Conservation (phyloP, 2,113 vertebrate genomes). For the Salvator merianae region DNA sequence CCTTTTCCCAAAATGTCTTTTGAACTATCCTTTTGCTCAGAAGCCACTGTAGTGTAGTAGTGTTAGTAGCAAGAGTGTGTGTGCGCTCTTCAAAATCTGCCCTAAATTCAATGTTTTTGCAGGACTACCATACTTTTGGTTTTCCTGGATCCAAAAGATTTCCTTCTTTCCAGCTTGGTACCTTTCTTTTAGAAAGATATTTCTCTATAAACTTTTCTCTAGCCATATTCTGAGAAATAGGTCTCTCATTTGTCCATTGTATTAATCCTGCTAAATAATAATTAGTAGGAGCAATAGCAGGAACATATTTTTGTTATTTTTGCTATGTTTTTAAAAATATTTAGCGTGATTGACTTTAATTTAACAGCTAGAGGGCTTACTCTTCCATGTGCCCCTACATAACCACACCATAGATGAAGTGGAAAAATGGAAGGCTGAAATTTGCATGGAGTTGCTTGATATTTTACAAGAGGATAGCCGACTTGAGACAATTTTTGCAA, state of each 20-base stretch:
- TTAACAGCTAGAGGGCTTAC: neutral
- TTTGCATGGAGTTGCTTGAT: neutral
- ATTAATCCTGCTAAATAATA: neutral
- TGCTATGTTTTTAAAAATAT: neutral
- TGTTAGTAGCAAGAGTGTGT: too few relatives aligned
- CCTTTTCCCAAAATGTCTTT: too few relatives aligned
- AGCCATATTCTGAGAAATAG: neutral
- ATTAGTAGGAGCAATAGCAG: neutral
- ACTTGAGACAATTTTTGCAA: neutral
- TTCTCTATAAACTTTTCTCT: neutral
- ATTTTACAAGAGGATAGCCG: neutral
- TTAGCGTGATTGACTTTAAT: neutral
- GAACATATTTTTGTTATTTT: neutral
- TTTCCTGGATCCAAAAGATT: neutral
- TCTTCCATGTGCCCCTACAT: neutral
- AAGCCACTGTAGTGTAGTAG: too few relatives aligned
- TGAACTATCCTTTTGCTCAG: too few relatives aligned
- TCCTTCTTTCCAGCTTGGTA: neutral
- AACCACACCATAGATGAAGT: neutral
- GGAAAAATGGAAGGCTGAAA: neutral
- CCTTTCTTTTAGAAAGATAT: too few relatives aligned
- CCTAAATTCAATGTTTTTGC: neutral
- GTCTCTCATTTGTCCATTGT: neutral
- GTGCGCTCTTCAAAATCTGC: neutral
- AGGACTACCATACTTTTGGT: neutral